Conservation (phyloP, 2,113 vertebrate genomes). For the Chaenogobius annularis region DNA sequence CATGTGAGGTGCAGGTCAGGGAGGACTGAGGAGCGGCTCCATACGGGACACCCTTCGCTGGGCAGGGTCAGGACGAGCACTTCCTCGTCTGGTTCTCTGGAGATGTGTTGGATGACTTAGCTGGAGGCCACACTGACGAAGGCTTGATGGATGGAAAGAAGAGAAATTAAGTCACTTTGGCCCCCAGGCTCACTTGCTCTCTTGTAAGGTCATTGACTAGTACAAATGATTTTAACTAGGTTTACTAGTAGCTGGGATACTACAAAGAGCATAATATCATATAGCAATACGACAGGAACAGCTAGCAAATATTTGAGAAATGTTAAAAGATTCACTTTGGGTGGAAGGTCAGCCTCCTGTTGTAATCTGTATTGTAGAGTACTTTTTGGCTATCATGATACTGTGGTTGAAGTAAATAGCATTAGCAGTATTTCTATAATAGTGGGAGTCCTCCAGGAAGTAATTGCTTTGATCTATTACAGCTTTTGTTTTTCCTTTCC, state of each 20-base stretch:
- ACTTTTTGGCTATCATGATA: no score
- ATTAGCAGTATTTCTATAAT: no score
- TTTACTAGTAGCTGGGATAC: background rate
- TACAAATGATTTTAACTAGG: background rate
- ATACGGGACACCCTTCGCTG: slow-evolving; percentile 17
- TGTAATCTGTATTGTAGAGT: no score
- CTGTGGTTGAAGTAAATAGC: no score
- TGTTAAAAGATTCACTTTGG: no score
- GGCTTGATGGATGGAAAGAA: slow-evolving; percentile 28
- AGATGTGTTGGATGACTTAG: slow-evolving; percentile 14
- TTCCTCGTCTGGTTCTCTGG: slow-evolving; percentile 22
- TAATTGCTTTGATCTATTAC: no score
- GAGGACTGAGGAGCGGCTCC: slow-evolving; percentile 6
- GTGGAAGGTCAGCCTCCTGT: no score
- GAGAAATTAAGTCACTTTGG: slow-evolving; percentile 15
- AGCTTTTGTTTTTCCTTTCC: no score
- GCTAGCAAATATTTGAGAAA: background rate
- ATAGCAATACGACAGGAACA: background rate
- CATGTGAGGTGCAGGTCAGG: slow-evolving; percentile 25
- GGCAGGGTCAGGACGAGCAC: slow-evolving; percentile 12
- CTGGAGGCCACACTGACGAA: slow-evolving; percentile 31
- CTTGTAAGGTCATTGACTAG: slow-evolving; percentile 60
- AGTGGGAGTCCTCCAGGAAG: no score
- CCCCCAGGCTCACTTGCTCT: slow-evolving; percentile 69
- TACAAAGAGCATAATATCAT: background rate